These are phyloP conservation scores for Pangasianodon hypophthalmus DNA, from an alignment of 2,113 vertebrate genomes.

Conservation along the genomic window DNA sequence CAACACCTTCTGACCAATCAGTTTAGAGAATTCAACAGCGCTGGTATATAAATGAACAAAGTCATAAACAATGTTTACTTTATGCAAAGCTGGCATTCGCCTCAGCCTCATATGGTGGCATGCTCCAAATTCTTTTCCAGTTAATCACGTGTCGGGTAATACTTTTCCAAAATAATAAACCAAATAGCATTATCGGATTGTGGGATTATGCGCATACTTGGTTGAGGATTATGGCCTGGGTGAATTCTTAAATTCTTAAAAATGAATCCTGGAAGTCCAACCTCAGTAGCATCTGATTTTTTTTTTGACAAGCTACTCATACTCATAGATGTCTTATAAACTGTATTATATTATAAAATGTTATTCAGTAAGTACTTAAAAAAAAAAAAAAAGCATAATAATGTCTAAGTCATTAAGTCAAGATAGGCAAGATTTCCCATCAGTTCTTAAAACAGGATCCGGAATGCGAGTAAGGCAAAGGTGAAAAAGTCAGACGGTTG, in stretches of 20 bases:
- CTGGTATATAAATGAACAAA: background rate
- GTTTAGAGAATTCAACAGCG: background rate
- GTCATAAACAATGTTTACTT: background rate
- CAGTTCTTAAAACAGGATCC: background rate
- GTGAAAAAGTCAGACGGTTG: slow-evolving; percentile 45
- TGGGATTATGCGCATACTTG: background rate
- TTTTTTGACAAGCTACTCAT: too few species aligned
- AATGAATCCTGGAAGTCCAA: background rate
- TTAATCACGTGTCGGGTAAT: background rate
- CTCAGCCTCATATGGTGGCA: background rate
- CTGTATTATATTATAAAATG: background rate
- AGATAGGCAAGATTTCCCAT: background rate
- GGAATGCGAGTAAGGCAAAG: slow-evolving; percentile 56
- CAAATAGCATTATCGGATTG: slow-evolving; percentile 1
- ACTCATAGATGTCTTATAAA: background rate
- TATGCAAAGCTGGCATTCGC: background rate
- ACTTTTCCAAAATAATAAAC: background rate
- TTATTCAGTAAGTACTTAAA: background rate
- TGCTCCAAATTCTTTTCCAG: background rate
- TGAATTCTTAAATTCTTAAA: background rate
- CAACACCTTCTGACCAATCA: background rate
- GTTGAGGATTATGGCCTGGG: background rate
- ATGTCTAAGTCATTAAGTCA: background rate
- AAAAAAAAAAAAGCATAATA: background rate
- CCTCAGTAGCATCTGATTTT: background rate